phyloP scores from a whole-genome alignment of 2,113 vertebrate species.

The Oophaga pumilio region DNA sequence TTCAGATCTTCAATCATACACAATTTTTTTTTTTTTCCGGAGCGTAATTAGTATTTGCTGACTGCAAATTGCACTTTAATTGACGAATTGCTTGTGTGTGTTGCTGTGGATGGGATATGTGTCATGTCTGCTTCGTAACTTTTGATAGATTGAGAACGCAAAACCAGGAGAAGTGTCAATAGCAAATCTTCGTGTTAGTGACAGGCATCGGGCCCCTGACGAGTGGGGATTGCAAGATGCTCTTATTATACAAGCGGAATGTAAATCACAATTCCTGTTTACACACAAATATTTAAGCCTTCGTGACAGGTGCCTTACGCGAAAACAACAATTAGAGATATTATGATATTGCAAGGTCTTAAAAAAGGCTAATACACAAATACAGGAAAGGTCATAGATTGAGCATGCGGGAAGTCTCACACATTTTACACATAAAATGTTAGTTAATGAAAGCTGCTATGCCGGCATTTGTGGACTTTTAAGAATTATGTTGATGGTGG shows the following conservation, averaged over 20 bases:
- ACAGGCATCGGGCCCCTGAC: not conserved
- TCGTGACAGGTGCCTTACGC: conserved; percentile 2
- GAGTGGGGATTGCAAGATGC: not conserved
- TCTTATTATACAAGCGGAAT: conserved; percentile 6
- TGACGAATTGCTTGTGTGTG: conserved; percentile 41
- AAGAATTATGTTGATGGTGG: not conserved
- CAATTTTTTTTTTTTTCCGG: conserved; percentile 35
- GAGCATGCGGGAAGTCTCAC: not conserved
- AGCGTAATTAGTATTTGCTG: conserved; percentile 58
- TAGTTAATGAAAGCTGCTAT: not conserved
- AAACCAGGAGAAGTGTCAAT: not conserved
- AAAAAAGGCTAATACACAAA: not conserved
- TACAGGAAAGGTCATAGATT: not conserved
- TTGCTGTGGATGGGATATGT: conserved; percentile 45
- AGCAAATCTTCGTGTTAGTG: conserved; percentile 28
- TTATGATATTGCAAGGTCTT: not conserved
- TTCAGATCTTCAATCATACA: conserved; percentile 62
- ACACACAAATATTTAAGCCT: conserved; percentile 21
- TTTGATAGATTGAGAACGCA: conserved; percentile 26
- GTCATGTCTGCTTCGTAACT: conserved; percentile 47
- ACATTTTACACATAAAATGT: not conserved
- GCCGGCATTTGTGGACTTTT: not conserved
- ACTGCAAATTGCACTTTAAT: conserved; percentile 55
- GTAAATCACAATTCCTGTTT: conserved; percentile 16
- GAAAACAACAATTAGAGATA: conserved; percentile 21